Percentiles rank a stretch among this genome's conserved stretches.
These are phyloP conservation scores for Magallana nippona DNA, from an alignment of 2,888 invertebrate species.

Conservation along the genomic window DNA sequence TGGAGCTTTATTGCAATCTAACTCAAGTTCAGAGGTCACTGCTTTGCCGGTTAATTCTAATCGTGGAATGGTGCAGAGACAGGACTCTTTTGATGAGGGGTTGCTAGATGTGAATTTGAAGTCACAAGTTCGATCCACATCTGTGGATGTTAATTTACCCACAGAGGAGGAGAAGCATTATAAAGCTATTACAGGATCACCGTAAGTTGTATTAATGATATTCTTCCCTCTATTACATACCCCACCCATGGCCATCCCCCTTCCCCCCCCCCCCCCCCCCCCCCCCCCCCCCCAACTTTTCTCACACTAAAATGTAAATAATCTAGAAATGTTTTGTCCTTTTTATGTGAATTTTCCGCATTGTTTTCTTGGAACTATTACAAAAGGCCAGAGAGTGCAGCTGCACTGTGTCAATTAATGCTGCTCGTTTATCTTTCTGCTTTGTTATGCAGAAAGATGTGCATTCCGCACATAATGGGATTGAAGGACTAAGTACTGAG, in stretches of 20 bases:
- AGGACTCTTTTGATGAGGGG: slow-evolving; percentile 68
- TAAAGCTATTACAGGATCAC: slow-evolving; percentile 61
- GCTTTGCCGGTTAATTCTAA: not conserved
- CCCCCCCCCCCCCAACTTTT: not conserved
- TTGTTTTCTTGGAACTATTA: not conserved
- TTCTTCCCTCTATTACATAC: not conserved
- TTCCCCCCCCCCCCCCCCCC: not conserved
- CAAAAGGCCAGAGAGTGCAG: slow-evolving; percentile 10
- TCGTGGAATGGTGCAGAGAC: slow-evolving; percentile 58
- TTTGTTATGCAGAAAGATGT: slow-evolving; percentile 30
- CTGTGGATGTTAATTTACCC: slow-evolving; percentile 74
- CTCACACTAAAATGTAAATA: not conserved
- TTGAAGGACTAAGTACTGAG: not conserved
- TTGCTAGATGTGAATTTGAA: slow-evolving; percentile 59
- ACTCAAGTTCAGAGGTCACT: slow-evolving; percentile 38
- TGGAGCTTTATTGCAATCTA: slow-evolving; percentile 55
- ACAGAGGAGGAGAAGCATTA: slow-evolving; percentile 67
- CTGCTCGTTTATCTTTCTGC: not conserved
- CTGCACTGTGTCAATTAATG: slow-evolving; percentile 21
- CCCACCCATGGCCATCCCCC: not conserved
- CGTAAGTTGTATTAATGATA: not conserved
- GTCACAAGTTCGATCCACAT: slow-evolving; percentile 72
- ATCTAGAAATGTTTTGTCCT: not conserved
- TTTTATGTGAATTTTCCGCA: not conserved
- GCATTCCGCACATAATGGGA: slow-evolving; percentile 7